Conservation (phyloP, 2,797 vertebrate genomes). For the Sebastes vulpes region DNA sequence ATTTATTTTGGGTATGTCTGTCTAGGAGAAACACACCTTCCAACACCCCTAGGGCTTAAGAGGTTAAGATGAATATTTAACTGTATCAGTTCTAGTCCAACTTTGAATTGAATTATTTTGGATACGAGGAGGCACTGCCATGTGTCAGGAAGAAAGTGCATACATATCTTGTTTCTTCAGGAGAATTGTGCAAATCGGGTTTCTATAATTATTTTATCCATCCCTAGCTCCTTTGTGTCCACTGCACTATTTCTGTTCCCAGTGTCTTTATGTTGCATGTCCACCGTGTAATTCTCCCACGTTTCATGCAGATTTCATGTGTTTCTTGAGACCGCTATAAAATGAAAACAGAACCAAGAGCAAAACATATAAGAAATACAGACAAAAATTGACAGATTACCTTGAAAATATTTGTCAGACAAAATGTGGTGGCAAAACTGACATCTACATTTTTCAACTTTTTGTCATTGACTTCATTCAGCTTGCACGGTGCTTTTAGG, state of each 20-base stretch:
- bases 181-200: not conserved
- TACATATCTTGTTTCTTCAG: not conserved
- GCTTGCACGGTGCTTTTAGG: not conserved
- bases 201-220: not conserved
- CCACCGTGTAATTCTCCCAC: not conserved
- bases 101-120: not conserved
- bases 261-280: not conserved
- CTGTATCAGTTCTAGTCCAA: not conserved
- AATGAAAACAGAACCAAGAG: not conserved
- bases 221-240: not conserved
- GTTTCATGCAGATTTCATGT: not conserved
- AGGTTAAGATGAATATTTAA: not conserved
- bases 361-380: not conserved
- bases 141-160: not conserved
- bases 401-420: no score
- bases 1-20: no score
- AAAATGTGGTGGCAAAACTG: not conserved
- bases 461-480: not conserved
- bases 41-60: no score
- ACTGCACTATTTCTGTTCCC: not conserved
- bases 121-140: no score
- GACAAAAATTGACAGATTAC: not conserved
- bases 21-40: no score
- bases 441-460: not conserved
- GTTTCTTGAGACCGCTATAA: not conserved